Conservation (phyloP, 2,888 invertebrate genomes). For the Lampropteryx suffumata region DNA sequence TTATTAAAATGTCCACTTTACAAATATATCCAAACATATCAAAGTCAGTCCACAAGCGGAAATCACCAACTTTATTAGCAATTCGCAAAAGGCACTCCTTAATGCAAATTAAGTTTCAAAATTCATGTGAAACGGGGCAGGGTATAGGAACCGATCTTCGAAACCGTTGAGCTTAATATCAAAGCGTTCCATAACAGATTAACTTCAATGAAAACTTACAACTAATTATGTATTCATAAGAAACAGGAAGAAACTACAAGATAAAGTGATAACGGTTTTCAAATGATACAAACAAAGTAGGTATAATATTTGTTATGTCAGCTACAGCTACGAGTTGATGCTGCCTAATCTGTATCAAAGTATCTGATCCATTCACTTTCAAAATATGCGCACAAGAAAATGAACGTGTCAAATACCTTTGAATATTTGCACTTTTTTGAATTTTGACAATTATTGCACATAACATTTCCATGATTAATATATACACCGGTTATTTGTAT, state of each 20-base stretch:
- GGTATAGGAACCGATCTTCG: conserved; percentile 36
- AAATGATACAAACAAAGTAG: conserved; percentile 50
- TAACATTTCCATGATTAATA: conserved; percentile 57
- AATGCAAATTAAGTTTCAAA: conserved; percentile 38
- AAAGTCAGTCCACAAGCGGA: conserved; percentile 67
- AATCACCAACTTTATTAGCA: conserved; percentile 54
- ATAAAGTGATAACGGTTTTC: conserved; percentile 48
- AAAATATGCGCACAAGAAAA: conserved; percentile 38
- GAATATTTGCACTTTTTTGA: conserved; percentile 52
- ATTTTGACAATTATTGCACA: conserved; percentile 64
- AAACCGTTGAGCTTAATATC: conserved; percentile 47
- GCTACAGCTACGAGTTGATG: conserved; percentile 32
- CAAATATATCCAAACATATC: conserved; percentile 67
- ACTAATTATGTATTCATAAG: conserved; percentile 52
- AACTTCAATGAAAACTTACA: conserved; percentile 49
- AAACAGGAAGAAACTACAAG: conserved; percentile 69
- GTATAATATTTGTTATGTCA: conserved; percentile 33
- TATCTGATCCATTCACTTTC: conserved; percentile 49
- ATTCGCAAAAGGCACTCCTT: conserved; percentile 72
- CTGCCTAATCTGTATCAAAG: conserved; percentile 45
- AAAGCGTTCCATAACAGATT: conserved; percentile 40
- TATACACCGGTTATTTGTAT: conserved; percentile 56
- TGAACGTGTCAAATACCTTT: conserved; percentile 46
- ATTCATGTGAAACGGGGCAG: conserved; percentile 31
- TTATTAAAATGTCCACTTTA: conserved; percentile 49